Evolutionary conservation across 2,113 vertebrate species (phyloP).

Genomic region (Megatriorchis doriae): DNA sequence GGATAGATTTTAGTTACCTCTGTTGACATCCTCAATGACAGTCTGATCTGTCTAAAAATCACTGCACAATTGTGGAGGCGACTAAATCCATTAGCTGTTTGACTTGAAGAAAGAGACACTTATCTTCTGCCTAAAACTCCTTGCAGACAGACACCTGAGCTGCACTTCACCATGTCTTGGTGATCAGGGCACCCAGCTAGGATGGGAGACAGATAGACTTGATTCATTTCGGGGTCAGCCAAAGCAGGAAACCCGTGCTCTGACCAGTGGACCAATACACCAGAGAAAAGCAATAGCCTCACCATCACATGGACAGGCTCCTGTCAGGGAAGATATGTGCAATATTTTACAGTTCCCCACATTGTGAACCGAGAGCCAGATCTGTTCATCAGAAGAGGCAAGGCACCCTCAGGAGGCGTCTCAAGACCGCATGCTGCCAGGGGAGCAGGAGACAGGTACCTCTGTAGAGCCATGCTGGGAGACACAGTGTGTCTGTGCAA

Average conservation of each 20-base stretch:
- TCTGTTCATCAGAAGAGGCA: neutral
- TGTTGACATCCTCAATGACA: neutral
- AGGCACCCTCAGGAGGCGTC: neutral
- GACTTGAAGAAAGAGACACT: neutral
- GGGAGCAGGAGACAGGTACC: neutral
- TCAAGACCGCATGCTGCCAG: neutral
- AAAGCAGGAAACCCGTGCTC: neutral
- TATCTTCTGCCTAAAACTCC: neutral
- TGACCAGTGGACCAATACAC: neutral
- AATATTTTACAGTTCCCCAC: neutral
- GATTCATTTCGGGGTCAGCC: neutral
- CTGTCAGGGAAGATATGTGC: fast-evolving
- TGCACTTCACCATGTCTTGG: neutral
- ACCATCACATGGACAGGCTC: neutral
- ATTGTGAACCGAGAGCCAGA: neutral
- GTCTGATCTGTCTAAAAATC: neutral
- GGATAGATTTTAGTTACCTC: neutral
- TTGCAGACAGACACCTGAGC: neutral
- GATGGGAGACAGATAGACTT: neutral
- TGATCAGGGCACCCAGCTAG: neutral
- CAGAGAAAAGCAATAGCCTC: neutral
- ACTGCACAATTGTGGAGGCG: neutral
- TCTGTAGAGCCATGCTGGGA: fast-evolving
- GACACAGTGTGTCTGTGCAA: fast-evolving
- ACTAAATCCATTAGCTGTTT: neutral